Evolutionary conservation across 2,888 invertebrate genomes (phyloP), one percentile per base, ranked within the genome.

Genomic region (Keiferia lycopersicella): DNA sequence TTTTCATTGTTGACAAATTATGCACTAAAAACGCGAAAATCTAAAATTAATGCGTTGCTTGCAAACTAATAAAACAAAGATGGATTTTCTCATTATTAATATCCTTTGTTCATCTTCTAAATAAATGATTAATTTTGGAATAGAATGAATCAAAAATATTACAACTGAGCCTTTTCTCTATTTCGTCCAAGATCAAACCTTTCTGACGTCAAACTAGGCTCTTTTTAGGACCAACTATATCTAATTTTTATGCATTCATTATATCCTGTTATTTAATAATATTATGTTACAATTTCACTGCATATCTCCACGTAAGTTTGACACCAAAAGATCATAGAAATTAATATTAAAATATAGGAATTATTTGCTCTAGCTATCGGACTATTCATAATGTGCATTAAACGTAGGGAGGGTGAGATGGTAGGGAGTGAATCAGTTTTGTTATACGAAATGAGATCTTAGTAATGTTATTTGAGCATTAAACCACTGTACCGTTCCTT

Each of bases 361-460:
- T 45, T 22, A 58, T 60, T 60, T 60, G 60, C 60, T 60, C 60
- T 60, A 60, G 16, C 60, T 60, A 60, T 60, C 39, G 18, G 39
- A 20, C 38, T 39, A 39, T 38, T 38, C 18, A 39, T 18, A 59
- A 59, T 59, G 59, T 59, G 59, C 59, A 53, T n/a, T 53, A 30
- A 45, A 53, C 30, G 53, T 53, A 53, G n/a, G n/a, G n/a, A 26
- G 12, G 14, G 11, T 50, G 41, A 22, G 20, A 38, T 59, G 22
- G 16, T 59, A 41, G n/a, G 41, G 41, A 22, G 41, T 59, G 41
- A 41, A 59, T 14, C 12, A 59, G 38, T 58, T 26, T 50, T 20
- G n/a, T 34, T 34, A 8, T 34, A 26, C 26, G 34, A 34, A 34
- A 10, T 7, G 34, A 34, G 34, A 34, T 10, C 34, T 34, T 34